Percentiles rank a stretch among this genome's conserved stretches.
These are phyloP conservation scores for Euplexia lucipara DNA, from an alignment of 2,888 invertebrate species.

Conservation along the genomic window DNA sequence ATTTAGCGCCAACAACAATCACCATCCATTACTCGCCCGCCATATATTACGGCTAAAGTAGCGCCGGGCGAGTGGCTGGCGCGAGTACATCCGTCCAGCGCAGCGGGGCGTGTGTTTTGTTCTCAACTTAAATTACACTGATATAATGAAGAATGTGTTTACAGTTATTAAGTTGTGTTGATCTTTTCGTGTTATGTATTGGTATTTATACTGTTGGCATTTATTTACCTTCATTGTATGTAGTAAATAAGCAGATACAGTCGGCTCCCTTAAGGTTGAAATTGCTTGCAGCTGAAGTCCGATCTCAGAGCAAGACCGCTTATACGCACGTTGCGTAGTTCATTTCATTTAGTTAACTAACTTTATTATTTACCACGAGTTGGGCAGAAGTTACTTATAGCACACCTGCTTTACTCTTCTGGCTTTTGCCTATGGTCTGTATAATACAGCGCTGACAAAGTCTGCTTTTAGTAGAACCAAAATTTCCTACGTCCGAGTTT, in stretches of 20 bases:
- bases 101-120: constrained; percentile 38
- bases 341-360: no score
- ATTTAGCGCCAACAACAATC: constrained; percentile 60
- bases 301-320: no score
- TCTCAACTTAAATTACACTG: constrained; percentile 32
- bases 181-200: constrained; percentile 9
- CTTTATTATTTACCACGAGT: no score
- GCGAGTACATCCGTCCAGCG: constrained; percentile 45
- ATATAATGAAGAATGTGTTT: constrained; percentile 33
- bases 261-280: no score
- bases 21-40: constrained; percentile 54
- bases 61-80: constrained; percentile 57
- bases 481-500: no score
- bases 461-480: no score
- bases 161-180: constrained; percentile 38
- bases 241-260: background rate
- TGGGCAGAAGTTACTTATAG: no score
- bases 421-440: background rate
- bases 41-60: constrained; percentile 57
- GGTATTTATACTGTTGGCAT: constrained; percentile 1
- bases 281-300: no score
- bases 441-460: no score
- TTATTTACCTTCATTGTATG: background rate
- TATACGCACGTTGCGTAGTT: no score
- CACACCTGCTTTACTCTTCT: background rate